A percentile compares a stretch with the other conserved stretches of the same genome.
Evolutionary conservation across 2,888 invertebrate species (phyloP).

Genomic region (Archips xylosteana): DNA sequence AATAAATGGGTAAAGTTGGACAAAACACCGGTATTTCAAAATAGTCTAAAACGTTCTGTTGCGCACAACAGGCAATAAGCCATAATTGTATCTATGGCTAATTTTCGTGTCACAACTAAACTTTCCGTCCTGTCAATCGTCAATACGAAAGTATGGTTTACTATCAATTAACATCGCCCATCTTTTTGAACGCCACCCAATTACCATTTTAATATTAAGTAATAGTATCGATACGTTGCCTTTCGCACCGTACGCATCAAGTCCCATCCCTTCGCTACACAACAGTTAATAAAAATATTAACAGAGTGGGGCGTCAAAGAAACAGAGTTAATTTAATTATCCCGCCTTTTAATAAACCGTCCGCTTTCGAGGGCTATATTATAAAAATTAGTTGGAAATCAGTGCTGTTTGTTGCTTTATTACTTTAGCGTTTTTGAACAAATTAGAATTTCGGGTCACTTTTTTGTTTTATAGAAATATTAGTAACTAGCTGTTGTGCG

Average conservation of each 20-base stretch:
- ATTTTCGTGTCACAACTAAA: no score
- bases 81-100: no score
- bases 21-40: no score
- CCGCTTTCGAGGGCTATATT: conserved; percentile 37
- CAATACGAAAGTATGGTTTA: no score
- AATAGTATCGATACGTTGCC: conserved; percentile 48
- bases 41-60: no score
- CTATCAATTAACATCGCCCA: no score
- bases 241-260: not conserved
- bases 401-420: conserved; percentile 37
- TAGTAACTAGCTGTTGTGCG: not conserved
- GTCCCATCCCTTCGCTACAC: conserved; percentile 49
- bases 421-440: conserved; percentile 21
- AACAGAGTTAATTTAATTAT: conserved; percentile 82
- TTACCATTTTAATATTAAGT: no score
- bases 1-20: no score
- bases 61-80: no score
- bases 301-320: conserved; percentile 76
- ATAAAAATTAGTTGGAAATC: conserved; percentile 44
- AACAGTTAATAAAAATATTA: conserved; percentile 80
- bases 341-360: conserved; percentile 76
- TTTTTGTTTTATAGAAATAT: not conserved
- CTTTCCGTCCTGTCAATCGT: no score
- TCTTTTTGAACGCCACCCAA: no score
- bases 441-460: not conserved